Conservation (phyloP, 1,140 invertebrate species). For the Pentalonia nigronervosa region DNA sequence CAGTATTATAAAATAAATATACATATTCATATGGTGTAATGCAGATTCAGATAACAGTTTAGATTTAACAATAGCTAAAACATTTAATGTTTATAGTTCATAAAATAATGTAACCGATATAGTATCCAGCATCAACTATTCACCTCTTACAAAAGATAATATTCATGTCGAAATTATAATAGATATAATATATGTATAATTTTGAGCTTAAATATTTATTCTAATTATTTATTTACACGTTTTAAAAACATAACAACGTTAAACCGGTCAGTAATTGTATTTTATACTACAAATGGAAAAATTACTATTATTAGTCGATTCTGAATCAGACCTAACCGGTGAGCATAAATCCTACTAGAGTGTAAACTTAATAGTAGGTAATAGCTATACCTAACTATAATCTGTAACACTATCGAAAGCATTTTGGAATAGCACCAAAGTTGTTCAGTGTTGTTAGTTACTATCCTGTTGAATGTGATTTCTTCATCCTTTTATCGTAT, state of each 20-base stretch:
- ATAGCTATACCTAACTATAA: background rate
- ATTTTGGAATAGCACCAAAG: conserved; percentile 13
- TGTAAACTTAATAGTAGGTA: background rate
- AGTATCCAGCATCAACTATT: background rate
- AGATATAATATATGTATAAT: background rate
- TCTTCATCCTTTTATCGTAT: conserved; percentile 16
- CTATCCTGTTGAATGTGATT: conserved; percentile 32
- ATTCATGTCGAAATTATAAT: background rate
- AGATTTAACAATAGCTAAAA: background rate
- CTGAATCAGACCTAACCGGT: background rate
- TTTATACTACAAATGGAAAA: background rate
- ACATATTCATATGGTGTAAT: background rate
- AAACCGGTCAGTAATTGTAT: background rate
- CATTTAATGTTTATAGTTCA: background rate
- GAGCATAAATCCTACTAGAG: background rate
- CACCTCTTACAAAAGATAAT: background rate
- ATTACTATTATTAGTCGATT: background rate
- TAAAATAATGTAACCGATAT: background rate
- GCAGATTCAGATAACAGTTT: background rate
- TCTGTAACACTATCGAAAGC: background rate
- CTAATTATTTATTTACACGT: background rate
- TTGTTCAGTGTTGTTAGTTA: background rate
- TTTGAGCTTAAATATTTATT: background rate
- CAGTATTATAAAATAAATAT: no score
- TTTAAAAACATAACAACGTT: background rate